Evolutionary conservation across 2,113 vertebrate species (phyloP), one percentile per base, ranked within the genome.

Genomic region (Willisornis vidua): DNA sequence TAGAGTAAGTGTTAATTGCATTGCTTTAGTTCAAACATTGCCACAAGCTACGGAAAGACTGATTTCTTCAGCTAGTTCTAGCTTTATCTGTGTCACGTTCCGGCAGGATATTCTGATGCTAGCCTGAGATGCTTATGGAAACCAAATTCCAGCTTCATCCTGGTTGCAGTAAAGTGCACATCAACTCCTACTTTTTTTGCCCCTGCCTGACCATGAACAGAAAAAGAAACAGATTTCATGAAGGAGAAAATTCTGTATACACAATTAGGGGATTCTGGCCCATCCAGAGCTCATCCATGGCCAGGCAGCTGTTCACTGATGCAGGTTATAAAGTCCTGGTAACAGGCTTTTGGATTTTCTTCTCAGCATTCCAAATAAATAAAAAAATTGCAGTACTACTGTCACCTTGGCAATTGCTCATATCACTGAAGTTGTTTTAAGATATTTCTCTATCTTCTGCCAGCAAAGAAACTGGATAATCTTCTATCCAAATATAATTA

Each of bases 91-190:
- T 77, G 39, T 39, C 52, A 58, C 15, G 71, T 35, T 48, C 29
- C 89, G 55, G 16, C 24, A 75, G 59, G 19, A 55, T 52, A 78
- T 67, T 78, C 39, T 87, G 24, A 75, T 63, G 6, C 12, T 48
- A 71, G 23, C 4, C 28, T 75, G 48, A 43, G 28, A 62, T 43
- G 6, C 6, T 81, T 71, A 55, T 0, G 0, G 29, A 59, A 82
- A 78, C 15, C 8, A 81, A 63, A 87, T 55, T 43, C 10, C 26
- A 63, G 26, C 7, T 61, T 84, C 35, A 23, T 23, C 62, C 5
- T 66, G 19, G 18, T 39, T 68, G 51, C 6, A 19, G 22, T 12
- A 35, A 80, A 71, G 10, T 24, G 8, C 7, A 35, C 46, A 51
- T 57, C 20, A 85, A 7, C 29, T 67, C 24, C 22, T 18, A 7